Evolutionary conservation across 2,113 vertebrate species (phyloP), one percentile per base, ranked within the genome.

Genomic region (Megalops atlanticus): DNA sequence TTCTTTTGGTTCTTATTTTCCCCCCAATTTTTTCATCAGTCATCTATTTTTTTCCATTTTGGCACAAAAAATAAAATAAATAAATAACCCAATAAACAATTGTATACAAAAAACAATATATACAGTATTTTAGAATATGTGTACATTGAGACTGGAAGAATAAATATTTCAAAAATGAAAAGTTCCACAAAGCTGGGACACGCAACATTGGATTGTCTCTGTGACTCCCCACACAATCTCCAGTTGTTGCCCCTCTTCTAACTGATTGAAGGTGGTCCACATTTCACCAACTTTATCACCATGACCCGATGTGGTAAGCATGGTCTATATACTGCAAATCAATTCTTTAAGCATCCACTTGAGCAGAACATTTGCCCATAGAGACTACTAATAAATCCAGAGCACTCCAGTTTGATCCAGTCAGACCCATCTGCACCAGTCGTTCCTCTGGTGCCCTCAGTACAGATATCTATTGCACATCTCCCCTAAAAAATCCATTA

Each of bases 121-220:
- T 21, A 31, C 6, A 40, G 68, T 43, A 40, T 27, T 70, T 18
- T 39, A 70, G 39, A 79, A 71, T 79, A 31, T 43, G 39, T 38
- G 68, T 72, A 71, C 24, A 38, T 72, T 68, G 31, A 45, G 21
- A 18, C 33, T 40, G 36, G 41, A 43, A 24, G 24, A 47, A 69
- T 68, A 70, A 79, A 64, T 35, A 78, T n/a, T 78, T 27, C n/a
- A 54, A 47, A 43, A 47, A 79, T 41, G 27, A 71, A 33, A 40
- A 71, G 39, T n/a, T 69, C 41, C 33, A 33, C 45, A 14, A 69
- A 14, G 3, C 39, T 58, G 4, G 31, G 36, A 78, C 21, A 70
- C 31, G 36, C 31, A 47, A 69, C 47, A 33, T 71, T 72, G 68
- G 7, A 35, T 1, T 14, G 18, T 35, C 3, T 24, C 3, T 58